A percentile compares a stretch with the other conserved stretches of the same genome.
Evolutionary conservation across 1,140 invertebrate genomes (phyloP).

Genomic region (Platyscapa corneri): DNA sequence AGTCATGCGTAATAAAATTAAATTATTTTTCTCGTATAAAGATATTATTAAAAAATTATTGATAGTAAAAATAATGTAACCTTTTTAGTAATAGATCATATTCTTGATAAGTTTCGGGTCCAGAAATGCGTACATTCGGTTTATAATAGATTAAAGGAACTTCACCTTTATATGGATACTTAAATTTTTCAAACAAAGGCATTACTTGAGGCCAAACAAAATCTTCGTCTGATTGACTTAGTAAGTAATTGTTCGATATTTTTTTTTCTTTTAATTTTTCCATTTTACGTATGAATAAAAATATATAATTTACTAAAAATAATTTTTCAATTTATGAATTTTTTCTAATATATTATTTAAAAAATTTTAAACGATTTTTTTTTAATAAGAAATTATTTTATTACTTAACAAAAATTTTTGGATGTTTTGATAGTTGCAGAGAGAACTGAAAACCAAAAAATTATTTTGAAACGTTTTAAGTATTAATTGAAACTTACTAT

Average conservation of each 20-base stretch:
- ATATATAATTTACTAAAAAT: not conserved
- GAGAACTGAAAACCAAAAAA: no score
- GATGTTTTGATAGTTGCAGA: no score
- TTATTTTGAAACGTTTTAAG: no score
- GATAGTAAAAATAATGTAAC: not conserved
- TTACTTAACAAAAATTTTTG: no score
- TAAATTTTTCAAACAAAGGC: conserved; percentile 70
- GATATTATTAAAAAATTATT: no score
- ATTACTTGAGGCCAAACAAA: conserved; percentile 77
- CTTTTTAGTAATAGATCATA: not conserved
- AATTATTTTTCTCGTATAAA: no score
- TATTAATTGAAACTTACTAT: no score
- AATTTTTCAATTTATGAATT: not conserved
- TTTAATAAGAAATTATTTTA: no score
- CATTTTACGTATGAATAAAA: not conserved
- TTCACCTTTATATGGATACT: conserved; percentile 58
- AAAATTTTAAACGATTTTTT: no score
- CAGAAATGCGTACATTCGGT: not conserved
- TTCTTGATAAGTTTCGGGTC: not conserved
- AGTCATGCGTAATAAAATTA: no score
- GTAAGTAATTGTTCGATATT: conserved; percentile 56
- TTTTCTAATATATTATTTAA: not conserved
- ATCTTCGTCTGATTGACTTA: conserved; percentile 71
- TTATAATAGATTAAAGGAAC: conserved; percentile 39
- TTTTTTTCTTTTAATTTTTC: not conserved